phyloP scores from a whole-genome alignment of 2,797 vertebrate genomes.

The Buphagus erythrorhynchus region DNA sequence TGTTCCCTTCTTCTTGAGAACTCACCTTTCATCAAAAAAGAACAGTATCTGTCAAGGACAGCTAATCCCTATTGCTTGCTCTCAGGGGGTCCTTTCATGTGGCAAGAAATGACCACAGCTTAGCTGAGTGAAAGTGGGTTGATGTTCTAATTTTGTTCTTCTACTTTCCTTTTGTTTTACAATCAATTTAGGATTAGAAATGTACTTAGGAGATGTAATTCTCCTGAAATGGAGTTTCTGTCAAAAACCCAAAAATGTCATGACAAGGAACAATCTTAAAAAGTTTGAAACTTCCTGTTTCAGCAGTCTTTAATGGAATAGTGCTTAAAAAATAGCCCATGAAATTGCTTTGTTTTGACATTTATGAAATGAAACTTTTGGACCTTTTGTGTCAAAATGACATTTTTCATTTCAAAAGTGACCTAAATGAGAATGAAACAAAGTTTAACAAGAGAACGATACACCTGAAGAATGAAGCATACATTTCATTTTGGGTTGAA shows the following conservation, averaged over 20 bases:
- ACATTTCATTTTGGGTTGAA: not conserved
- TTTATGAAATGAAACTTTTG: not conserved
- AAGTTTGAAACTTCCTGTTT: not conserved
- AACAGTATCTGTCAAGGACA: slow-evolving; percentile 23
- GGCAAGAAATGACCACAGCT: not conserved
- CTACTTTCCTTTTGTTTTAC: not conserved
- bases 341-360: not conserved
- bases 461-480: not conserved
- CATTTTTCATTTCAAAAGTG: not conserved
- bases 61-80: not conserved
- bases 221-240: not conserved
- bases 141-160: slow-evolving; percentile 8
- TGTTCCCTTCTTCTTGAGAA: not conserved
- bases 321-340: not conserved
- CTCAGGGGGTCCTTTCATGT: not conserved
- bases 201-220: not conserved
- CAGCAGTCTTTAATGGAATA: not conserved
- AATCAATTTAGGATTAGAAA: not conserved
- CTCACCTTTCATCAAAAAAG: not conserved
- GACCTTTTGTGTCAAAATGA: not conserved
- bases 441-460: not conserved
- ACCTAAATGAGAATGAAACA: not conserved
- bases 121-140: not conserved
- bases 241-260: not conserved
- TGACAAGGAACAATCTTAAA: not conserved